Evolutionary conservation across 2,113 vertebrate genomes (phyloP).

Genomic region (mouse (Mus musculus)): DNA sequence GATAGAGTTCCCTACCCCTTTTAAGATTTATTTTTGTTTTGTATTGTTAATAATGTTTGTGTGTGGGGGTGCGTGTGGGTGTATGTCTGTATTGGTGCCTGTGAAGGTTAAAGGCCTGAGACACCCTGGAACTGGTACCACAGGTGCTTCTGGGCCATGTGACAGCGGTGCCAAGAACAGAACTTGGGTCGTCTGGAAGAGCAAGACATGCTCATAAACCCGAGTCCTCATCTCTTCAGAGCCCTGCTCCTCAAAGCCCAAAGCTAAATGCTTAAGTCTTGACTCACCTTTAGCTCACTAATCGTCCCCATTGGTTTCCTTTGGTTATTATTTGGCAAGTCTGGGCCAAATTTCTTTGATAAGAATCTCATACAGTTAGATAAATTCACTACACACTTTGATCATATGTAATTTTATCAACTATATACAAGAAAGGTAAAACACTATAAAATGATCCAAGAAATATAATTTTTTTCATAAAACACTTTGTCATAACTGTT

Average conservation of each 20-base stretch:
- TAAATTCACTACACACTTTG: neutral
- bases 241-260: neutral
- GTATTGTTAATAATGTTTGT: neutral
- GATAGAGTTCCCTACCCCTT: neutral
- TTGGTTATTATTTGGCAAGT: neutral
- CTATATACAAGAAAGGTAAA: neutral
- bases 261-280: neutral
- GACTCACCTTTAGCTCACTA: neutral
- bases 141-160: neutral
- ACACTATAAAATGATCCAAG: neutral
- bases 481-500: neutral
- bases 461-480: neutral
- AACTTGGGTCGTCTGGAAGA: neutral
- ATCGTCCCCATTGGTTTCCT: neutral
- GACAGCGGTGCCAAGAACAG: neutral
- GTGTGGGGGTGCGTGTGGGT: neutral
- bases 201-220: neutral
- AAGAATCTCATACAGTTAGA: neutral
- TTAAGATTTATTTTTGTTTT: neutral
- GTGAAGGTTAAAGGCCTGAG: neutral
- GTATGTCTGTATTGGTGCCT: neutral
- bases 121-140: neutral
- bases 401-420: neutral
- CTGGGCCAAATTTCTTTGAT: neutral
- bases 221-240: neutral